phyloP scores from a whole-genome alignment of 2,113 vertebrate genomes.

The Stomatorhinus ivindoensis region DNA sequence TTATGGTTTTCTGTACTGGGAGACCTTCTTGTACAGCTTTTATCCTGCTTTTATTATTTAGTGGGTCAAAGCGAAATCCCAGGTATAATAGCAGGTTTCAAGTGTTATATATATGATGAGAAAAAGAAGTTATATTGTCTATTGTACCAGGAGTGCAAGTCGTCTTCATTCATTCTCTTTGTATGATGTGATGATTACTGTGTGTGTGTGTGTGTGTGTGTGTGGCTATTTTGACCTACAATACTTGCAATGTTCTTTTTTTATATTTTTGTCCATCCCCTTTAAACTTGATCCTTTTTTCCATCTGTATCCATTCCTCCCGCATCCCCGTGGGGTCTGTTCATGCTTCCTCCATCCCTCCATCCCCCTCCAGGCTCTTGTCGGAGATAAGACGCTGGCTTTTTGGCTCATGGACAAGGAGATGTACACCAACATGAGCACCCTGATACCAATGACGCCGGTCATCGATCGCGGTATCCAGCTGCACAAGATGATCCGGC shows the following conservation, averaged over 20 bases:
- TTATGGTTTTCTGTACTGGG: neutral
- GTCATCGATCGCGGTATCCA: constrained; percentile 93
- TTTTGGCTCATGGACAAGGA: constrained; percentile 98
- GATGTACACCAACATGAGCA: constrained; percentile 97
- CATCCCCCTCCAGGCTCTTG: constrained; percentile 68
- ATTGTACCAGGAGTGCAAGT: neutral
- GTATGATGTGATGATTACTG: neutral
- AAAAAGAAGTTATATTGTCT: neutral
- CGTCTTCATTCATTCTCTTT: neutral
- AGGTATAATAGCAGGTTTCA: neutral
- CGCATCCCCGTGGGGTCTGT: neutral
- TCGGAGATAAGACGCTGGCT: constrained; percentile 91
- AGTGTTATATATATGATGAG: neutral
- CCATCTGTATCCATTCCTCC: neutral
- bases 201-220: neutral
- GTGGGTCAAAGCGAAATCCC: neutral
- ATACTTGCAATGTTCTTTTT: neutral
- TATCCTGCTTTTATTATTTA: neutral
- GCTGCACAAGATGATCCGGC: constrained; percentile 97
- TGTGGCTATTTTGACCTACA: neutral
- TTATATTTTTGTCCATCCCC: neutral
- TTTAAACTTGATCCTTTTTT: neutral
- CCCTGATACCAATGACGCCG: constrained; percentile 68
- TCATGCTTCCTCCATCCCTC: neutral
- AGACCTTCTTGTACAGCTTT: neutral